Evolutionary conservation across 1,140 invertebrate genomes (phyloP), one percentile per base, ranked within the genome.

Genomic region (Apocrypta bakeri): DNA sequence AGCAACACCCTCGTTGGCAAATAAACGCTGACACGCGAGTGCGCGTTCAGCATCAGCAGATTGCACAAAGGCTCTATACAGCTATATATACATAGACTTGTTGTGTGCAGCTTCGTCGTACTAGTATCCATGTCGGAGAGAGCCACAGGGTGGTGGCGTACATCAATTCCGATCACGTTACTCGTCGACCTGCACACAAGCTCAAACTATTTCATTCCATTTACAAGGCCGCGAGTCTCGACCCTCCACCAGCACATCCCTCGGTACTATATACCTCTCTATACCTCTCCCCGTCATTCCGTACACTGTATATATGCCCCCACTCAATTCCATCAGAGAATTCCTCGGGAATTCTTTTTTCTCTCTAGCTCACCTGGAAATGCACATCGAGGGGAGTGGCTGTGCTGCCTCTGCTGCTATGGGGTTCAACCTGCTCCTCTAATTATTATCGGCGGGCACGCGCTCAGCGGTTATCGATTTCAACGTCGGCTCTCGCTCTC

Each of bases 221-320:
- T 84, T 81, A 76, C 77, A 78, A 83, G 84, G 71, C 64, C 76
- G n/a, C n/a, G 78, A 78, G 63, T 37, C 68, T 37, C 66, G 66
- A 27, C 66, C 29, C 27, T 69, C 29, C 68, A 14, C 31, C 17
- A 33, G 11, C 17, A 17, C 68, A 31, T 29, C 68, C 68, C 68
- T 33, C 31, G 14, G 29, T 14, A 17, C 29, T 69, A 14, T 17
- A 6, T 17, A 14, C 33, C 27, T 8, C 29, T 7, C 68, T 25
- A n/a, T 42, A 14, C 9, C 8, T 77, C 31, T 40, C 29, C 27
- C n/a, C 42, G 24, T 61, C 71, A 6, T 42, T 21, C 25, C 37
- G 1, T 37, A 2, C 68, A 21, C 29, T 69, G 29, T 69, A 1
- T 37, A 37, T 9, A 37, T 2, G 33, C 33, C 33, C 14, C 48